phyloP scores from a whole-genome alignment of 2,888 invertebrate species.

The Eupithecia centaureata region DNA sequence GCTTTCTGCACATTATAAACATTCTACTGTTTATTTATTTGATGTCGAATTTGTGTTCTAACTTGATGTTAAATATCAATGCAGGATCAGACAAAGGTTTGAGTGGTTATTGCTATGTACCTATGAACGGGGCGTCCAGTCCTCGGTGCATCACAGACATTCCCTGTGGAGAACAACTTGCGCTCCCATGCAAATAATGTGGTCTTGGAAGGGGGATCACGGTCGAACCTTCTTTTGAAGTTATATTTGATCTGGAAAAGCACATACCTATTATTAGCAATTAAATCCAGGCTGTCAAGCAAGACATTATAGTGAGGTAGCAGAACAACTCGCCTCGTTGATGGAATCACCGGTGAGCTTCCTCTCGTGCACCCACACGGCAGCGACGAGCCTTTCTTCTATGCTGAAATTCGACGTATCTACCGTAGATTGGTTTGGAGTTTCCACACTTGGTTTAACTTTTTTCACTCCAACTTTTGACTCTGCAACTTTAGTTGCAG shows the following conservation, averaged over 20 bases:
- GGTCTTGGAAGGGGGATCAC: constrained; percentile 67
- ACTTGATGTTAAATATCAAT: too few relatives aligned
- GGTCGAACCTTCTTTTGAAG: constrained; percentile 68
- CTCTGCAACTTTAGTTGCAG: neutral
- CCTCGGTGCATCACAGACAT: constrained; percentile 68
- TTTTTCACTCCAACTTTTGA: constrained; percentile 31
- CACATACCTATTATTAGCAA: neutral
- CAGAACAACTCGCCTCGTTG: constrained; percentile 48
- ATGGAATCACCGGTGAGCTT: constrained; percentile 60
- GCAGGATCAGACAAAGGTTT: neutral
- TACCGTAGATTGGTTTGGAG: constrained; percentile 42
- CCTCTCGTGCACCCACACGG: constrained; percentile 79
- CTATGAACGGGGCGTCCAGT: constrained; percentile 65
- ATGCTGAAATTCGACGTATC: constrained; percentile 66
- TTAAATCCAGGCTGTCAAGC: neutral
- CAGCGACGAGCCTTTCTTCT: constrained; percentile 74
- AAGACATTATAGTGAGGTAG: neutral
- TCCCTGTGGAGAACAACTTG: constrained; percentile 69
- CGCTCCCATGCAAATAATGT: constrained; percentile 68
- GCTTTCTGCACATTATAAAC: constrained; percentile 41
- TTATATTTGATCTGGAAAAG: constrained; percentile 64
- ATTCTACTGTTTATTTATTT: neutral
- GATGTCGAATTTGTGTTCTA: too few relatives aligned
- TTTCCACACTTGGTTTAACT: constrained; percentile 31
- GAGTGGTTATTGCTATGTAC: constrained; percentile 43